Evolutionary conservation across 2,797 vertebrate genomes (phyloP), one percentile per base, ranked within the genome.

Genomic region (Clarias pachynema): DNA sequence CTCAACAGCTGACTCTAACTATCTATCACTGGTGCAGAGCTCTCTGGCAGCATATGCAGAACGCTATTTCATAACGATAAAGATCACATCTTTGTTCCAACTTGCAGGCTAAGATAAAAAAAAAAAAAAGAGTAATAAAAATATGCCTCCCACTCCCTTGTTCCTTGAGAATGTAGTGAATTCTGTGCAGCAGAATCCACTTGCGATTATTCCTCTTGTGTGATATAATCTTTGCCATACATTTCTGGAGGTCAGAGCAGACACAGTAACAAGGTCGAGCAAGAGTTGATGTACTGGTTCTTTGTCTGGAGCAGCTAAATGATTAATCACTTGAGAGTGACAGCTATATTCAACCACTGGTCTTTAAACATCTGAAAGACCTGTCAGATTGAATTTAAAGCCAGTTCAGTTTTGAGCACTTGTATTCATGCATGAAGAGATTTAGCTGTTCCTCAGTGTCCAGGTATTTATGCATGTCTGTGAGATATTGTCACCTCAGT

Each of bases 161-260:
- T 90, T 80, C 82, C 77, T 37, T 77, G 83, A 84, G 82, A 89
- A 88, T 85, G 83, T 88, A 89, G 84, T 83, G 88, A 91, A 89
- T 89, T 90, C 78, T 44, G 56, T 88, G 88, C 84, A 86, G 88
- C 89, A 85, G 86, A 92, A 92, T 91, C 90, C 88, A 91, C 91
- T 92, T 92, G 89, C 49, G 83, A 83, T 69, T 78, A 89, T 88
- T 84, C 88, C 87, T 89, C 90, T 90, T 92, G 86, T 89, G 86
- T 89, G 92, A 94, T 93, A 94, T 92, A 90, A 94, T 94, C 92
- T 91, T 88, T 89, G 91, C 89, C 87, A 87, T 93, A 92, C 65
- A 82, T 93, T 94, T 90, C 84, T 89, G 91, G 86, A 93, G 92
- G 93, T 93, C 91, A 91, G 79, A 90, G 86, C 90, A 86, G 88